Conservation (phyloP, 1,140 invertebrate species). For the Drosophila sp. region DNA sequence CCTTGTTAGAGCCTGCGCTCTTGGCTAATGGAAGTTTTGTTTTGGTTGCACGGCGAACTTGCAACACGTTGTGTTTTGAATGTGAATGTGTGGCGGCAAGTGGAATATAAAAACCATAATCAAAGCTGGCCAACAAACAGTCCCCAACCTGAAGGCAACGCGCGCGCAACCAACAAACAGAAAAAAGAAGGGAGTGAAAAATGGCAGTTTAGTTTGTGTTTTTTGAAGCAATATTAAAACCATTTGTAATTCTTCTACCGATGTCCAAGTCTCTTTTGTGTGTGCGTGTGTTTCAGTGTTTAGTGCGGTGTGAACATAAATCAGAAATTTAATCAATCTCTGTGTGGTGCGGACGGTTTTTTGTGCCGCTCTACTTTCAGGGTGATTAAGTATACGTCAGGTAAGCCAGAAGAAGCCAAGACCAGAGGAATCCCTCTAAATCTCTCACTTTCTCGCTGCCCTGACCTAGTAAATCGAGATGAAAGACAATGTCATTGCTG, state of each 20-base stretch:
- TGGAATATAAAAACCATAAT: slow-evolving; percentile 59
- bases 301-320: slow-evolving; percentile 48
- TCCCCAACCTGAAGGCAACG: slow-evolving; percentile 51
- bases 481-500: slow-evolving; percentile 21
- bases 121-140: slow-evolving; percentile 33
- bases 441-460: slow-evolving; percentile 21
- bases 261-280: slow-evolving; percentile 13
- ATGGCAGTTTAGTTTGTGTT: slow-evolving; percentile 30
- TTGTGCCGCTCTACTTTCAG: slow-evolving; percentile 26
- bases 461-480: slow-evolving; percentile 50
- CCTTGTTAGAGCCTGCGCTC: slow-evolving; percentile 43
- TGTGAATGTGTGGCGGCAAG: slow-evolving; percentile 46
- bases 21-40: slow-evolving; percentile 40
- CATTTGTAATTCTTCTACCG: slow-evolving; percentile 9
- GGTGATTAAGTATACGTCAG: slow-evolving; percentile 70
- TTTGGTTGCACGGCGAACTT: slow-evolving; percentile 56
- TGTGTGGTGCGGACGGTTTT: slow-evolving; percentile 63
- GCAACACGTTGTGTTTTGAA: slow-evolving; percentile 80
- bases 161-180: slow-evolving; percentile 39
- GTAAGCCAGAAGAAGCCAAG: slow-evolving; percentile 51
- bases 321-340: slow-evolving; percentile 74
- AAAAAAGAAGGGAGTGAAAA: neutral
- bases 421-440: slow-evolving; percentile 31
- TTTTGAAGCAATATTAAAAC: slow-evolving; percentile 12
- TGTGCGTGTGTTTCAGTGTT: slow-evolving; percentile 30